Base-by-base conservation (phyloP, 2,113 vertebrate genomes). In the Clinocottus analis region DNA sequence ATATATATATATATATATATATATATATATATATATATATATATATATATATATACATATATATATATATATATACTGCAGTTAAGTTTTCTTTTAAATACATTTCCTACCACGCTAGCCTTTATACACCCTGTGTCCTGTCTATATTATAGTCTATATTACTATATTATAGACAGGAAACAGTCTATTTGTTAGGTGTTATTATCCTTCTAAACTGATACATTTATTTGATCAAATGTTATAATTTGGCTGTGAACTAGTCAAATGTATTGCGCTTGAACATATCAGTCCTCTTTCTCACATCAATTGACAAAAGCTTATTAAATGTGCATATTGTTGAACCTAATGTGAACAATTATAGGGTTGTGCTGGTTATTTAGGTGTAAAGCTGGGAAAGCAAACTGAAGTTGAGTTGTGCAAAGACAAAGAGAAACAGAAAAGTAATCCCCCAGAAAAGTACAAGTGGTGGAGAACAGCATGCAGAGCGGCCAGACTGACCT, bases 381-480 rank as follows among this genome's bases (percentile, higher is more conserved):
- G 33, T 69, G 80, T 79, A 27, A 90, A 89, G 80, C 74, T 45
- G 61, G 67, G 75, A 55, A 83, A 87, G 79, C 70, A 72, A 81
- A 84, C 19, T 82, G n/a, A 64, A 62, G 66, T 73, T 19, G 78
- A 82, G 69, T 82, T 85, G 77, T 85, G 72, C 75, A 85, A 64
- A 87, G 80, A 82, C 31, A 64, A 49, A 81, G 72, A 87, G 66
- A 87, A 89, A 90, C 5, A 79, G 80, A 69, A 78, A 78, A 79
- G 62, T 66, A 17, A 75, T 75, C 73, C 45, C 51, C 64, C 63
- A 84, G 83, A 74, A 72, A 85, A 84, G 77, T 68, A 67, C 9
- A 87, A 81, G 83, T 75, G 56, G 72, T 69, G 68, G 59, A 81
- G 70, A 88, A 58, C 78, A 79, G 82, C 94, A 93, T 94, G 94